Percentiles rank a stretch among this genome's conserved stretches.
Conservation (phyloP, 2,113 vertebrate genomes). For the Noctilio leporinus region DNA sequence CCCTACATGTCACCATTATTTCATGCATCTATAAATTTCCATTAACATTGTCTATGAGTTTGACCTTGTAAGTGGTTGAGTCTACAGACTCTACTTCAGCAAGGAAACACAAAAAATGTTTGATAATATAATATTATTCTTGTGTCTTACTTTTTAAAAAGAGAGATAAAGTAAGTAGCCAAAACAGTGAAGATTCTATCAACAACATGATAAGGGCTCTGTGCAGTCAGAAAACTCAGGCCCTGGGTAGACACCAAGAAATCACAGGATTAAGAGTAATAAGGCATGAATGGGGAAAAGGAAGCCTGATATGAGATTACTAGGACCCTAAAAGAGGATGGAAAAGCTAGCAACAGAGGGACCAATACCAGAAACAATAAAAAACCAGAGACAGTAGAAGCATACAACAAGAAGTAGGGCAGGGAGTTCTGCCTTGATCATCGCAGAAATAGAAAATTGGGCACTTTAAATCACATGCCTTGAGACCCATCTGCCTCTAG, state of each 20-base stretch:
- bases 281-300: not conserved
- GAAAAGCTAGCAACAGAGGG: not conserved
- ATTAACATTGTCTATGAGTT: not conserved
- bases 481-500: not conserved
- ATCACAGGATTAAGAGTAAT: not conserved
- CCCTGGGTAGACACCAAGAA: not conserved
- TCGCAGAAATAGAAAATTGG: not conserved
- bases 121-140: not conserved
- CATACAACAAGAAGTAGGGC: accelerated
- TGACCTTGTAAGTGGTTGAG: not conserved
- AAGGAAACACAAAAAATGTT: not conserved
- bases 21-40: not conserved
- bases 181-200: not conserved
- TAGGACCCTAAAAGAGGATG: not conserved
- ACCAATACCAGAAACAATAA: not conserved
- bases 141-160: not conserved
- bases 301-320: not conserved
- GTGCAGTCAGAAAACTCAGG: not conserved
- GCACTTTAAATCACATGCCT: not conserved
- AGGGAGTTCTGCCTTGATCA: not conserved
- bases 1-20: not conserved
- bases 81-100: not conserved
- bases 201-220: not conserved
- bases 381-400: not conserved
- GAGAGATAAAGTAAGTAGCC: not conserved